Percentiles rank a stretch among this genome's conserved stretches.
phyloP scores from a whole-genome alignment of 2,888 invertebrate species.

The Uropetala carovei region DNA sequence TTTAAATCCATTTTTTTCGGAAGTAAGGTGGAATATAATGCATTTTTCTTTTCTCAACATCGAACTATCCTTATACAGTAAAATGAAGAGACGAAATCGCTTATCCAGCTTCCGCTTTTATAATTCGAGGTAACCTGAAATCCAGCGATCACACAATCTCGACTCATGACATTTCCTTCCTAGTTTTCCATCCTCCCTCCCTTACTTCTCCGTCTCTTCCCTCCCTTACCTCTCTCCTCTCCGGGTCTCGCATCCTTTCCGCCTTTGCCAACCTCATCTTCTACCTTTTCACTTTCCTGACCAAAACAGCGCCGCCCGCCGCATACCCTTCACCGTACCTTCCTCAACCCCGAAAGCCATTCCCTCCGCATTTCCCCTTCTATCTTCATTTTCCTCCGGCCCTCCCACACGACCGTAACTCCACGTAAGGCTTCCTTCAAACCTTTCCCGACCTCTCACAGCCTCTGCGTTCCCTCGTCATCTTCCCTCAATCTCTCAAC shows the following conservation, averaged over 20 bases:
- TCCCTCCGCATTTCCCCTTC: neutral
- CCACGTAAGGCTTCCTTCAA: neutral
- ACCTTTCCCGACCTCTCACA: slow-evolving; percentile 5
- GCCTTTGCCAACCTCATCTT: slow-evolving; percentile 11
- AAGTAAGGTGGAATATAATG: too few relatives aligned
- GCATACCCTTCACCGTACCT: neutral
- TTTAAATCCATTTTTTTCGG: too few relatives aligned
- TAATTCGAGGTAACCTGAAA: neutral
- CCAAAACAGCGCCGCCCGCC: slow-evolving; percentile 2
- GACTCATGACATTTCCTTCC: neutral
- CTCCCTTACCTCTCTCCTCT: too few relatives aligned
- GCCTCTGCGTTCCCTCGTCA: neutral
- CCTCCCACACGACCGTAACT: too few relatives aligned
- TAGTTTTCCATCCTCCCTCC: neutral
- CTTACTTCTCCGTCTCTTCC: too few relatives aligned
- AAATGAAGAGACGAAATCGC: neutral
- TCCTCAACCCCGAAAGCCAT: neutral
- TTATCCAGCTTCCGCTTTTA: neutral
- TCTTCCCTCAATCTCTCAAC: neutral
- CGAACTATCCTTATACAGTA: too few relatives aligned
- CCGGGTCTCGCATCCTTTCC: neutral
- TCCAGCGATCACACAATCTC: neutral
- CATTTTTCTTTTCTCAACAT: too few relatives aligned
- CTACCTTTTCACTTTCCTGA: slow-evolving; percentile 26
- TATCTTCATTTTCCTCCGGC: neutral